phyloP scores from a whole-genome alignment of 2,113 vertebrate genomes.

The Cromileptes altivelis region DNA sequence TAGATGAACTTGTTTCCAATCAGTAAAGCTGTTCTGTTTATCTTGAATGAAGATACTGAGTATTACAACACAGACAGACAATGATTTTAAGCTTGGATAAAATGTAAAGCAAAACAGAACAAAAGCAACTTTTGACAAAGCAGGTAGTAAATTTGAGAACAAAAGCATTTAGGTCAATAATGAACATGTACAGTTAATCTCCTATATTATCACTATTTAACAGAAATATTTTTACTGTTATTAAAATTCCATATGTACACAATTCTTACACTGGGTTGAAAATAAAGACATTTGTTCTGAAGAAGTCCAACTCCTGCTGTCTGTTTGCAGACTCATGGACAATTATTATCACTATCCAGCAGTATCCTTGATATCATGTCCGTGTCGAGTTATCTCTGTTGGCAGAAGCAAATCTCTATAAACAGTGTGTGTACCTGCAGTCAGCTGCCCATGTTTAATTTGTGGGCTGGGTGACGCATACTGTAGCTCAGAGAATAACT shows the following conservation, averaged over 20 bases:
- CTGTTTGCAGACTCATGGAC: background rate
- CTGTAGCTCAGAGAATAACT: background rate
- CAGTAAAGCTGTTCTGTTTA: background rate
- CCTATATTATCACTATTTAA: background rate
- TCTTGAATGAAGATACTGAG: background rate
- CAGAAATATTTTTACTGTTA: background rate
- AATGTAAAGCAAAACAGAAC: background rate
- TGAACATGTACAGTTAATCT: background rate
- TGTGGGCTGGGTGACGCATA: slow-evolving; percentile 49
- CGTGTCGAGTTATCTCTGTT: slow-evolving; percentile 45
- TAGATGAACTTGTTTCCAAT: background rate
- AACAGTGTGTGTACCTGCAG: slow-evolving; percentile 30
- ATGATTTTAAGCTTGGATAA: background rate
- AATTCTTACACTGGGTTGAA: background rate
- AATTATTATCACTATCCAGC: slow-evolving; percentile 8
- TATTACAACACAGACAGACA: background rate
- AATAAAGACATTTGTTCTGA: background rate
- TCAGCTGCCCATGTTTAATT: slow-evolving; percentile 70
- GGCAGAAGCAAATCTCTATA: slow-evolving; percentile 56
- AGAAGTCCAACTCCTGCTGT: background rate
- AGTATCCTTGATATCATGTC: slow-evolving; percentile 51
- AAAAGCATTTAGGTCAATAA: background rate
- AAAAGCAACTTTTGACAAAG: background rate
- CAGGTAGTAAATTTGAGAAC: background rate
- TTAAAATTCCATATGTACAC: background rate